Evolutionary conservation across 2,113 vertebrate species (phyloP), one percentile per base, ranked within the genome.

Genomic region (Epinephelus moara): DNA sequence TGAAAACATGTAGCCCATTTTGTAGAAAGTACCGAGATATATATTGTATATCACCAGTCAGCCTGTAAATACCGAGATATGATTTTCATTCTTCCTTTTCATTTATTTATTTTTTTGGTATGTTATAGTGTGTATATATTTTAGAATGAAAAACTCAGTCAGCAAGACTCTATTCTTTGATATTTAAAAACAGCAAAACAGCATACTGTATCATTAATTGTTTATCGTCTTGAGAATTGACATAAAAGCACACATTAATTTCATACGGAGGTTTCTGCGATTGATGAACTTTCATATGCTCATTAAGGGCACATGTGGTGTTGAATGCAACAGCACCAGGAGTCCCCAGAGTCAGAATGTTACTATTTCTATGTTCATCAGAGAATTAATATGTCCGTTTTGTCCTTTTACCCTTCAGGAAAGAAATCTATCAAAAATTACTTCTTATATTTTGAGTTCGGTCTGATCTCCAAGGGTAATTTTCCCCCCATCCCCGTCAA

Each of bases 391-490:
- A 21, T 55, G 21, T 18, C 11, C 30, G n/a, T 25, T 55, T 62
- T 74, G 37, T 73, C 25, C 52, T 64, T 50, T 77, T 53, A 52
- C 23, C 50, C n/a, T 52, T 45, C 2, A 3, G 40, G 30, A 4
- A n/a, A 4, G 12, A 59, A 18, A 59, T 13, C 14, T 11, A 30
- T 67, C 6, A 53, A 3, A n/a, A 70, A 64, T 25, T 25, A 64
- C 50, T 57, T 70, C 18, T 25, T 63, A 15, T 55, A 37, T 53
- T 80, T 81, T n/a, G 25, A 60, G 70, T 75, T 42, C 4, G 61
- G 18, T 63, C 27, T 56, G n/a, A 62, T 73, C 37, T 73, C 17
- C 59, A 45, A 64, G 52, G 60, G 19, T 67, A 57, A 64, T 63
- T 75, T 61, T 70, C 61, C 56, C 67, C 49, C 12, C 47, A 50